These are phyloP conservation scores for Drosophila jambulina DNA, from an alignment of 1,140 invertebrate species.

Conservation along the genomic window DNA sequence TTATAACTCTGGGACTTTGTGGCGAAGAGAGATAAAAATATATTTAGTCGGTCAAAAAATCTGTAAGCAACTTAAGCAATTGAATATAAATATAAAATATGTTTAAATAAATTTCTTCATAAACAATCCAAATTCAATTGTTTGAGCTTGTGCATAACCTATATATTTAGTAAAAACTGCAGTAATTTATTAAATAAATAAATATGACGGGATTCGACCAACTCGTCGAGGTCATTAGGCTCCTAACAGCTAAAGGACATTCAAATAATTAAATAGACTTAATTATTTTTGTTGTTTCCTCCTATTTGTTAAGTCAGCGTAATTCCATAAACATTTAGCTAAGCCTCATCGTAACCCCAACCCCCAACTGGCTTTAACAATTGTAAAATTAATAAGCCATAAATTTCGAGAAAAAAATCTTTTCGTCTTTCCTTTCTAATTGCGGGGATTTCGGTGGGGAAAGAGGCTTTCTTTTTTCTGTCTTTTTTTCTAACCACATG, in stretches of 20 bases:
- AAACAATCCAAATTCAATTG: background rate
- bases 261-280: background rate
- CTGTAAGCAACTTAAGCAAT: background rate
- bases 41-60: background rate
- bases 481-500: conserved; percentile 60
- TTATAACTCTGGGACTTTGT: background rate
- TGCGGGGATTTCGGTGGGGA: conserved; percentile 29
- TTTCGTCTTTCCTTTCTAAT: conserved; percentile 54
- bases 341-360: conserved; percentile 10
- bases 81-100: background rate
- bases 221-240: background rate
- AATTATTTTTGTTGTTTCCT: background rate
- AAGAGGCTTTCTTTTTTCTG: conserved; percentile 10
- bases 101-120: background rate
- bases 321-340: conserved; percentile 4
- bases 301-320: conserved; percentile 6
- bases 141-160: background rate
- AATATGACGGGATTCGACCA: background rate
- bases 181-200: background rate
- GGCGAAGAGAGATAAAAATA: background rate
- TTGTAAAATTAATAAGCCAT: conserved; percentile 69
- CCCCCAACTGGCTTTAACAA: conserved; percentile 42
- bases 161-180: background rate
- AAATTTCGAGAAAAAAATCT: conserved; percentile 56
- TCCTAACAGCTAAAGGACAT: background rate